phyloP scores from a whole-genome alignment of 1,140 invertebrate species.

The Bilobella aurantiaca region DNA sequence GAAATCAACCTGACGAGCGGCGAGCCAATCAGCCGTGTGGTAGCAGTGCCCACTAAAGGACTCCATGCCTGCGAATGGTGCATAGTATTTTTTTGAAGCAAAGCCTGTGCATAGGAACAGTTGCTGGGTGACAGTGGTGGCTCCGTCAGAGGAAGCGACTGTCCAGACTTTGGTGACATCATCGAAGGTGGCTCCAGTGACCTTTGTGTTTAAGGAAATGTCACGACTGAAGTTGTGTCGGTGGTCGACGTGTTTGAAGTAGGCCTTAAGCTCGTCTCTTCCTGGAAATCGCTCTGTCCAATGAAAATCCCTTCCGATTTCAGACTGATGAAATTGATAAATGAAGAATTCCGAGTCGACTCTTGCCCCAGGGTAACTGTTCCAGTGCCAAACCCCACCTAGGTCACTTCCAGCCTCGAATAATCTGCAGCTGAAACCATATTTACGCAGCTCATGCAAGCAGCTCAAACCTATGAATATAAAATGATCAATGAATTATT shows the following conservation, averaged over 20 bases:
- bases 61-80: slow-evolving; percentile 1
- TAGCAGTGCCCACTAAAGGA: slow-evolving; percentile 10
- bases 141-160: not conserved
- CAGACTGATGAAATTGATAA: not conserved
- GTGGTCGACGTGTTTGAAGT: not conserved
- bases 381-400: slow-evolving; percentile 5
- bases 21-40: slow-evolving; percentile 6
- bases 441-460: not conserved
- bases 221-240: not conserved
- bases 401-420: not conserved
- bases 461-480: too few relatives aligned
- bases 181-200: not conserved
- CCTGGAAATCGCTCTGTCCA: not conserved
- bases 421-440: not conserved
- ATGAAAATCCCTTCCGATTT: not conserved
- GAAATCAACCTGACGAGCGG: not conserved
- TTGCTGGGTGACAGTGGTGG: not conserved
- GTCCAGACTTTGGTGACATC: not conserved
- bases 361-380: not conserved
- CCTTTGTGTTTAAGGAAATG: not conserved
- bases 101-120: not conserved
- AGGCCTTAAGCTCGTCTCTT: not conserved
- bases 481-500: too few relatives aligned
- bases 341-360: not conserved
- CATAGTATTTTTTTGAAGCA: not conserved